Evolutionary conservation across 2,797 vertebrate species (phyloP), one percentile per base, ranked within the genome.

Genomic region (Lindbergichthys nudifrons): DNA sequence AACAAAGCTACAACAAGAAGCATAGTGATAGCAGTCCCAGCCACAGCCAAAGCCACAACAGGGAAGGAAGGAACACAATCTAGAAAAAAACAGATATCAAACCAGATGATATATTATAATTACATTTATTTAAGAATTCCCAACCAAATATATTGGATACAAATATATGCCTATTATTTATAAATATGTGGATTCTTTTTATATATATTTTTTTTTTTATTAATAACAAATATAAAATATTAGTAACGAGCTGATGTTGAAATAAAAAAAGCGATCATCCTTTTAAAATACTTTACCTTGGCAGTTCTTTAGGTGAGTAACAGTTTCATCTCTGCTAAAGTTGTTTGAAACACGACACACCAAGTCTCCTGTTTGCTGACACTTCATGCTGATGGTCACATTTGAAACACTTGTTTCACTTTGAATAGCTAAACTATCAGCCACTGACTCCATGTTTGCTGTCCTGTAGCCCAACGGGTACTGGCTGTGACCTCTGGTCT

Each of bases 301-400:
- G 16, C 83, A 82, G 30, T 18, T n/a, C 32, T 4, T 47, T 15
- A 86, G 70, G 1, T 47, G 41, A 48, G 59, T 10, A 3, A n/a
- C 3, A 0, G 65, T 61, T 62, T 79, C 5, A 2, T 54, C n/a
- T n/a, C 47, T 59, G 73, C 79, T 83, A n/a, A 74, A 3, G 9
- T 71, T 56, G 63, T 83, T 83, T 9, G 10, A 32, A 21, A 74
- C 72, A 11, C 0, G 9, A 62, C 84, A 83, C 0, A 0, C 71
- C 13, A 86, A 5, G 32, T 26, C 42, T 65, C 72, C 81, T 6
- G 16, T 68, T 18, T 19, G 48, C 9, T 59, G 62, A 19, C 69
- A 50, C 0, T 42, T 1, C 50, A 83, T 14, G 23, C 3, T 65
- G 59, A 74, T 19, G 19, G 14, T 62, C 26, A 69, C 1, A 0